Evolutionary conservation across 2,797 vertebrate species (phyloP).

Genomic region (Carduelis carduelis): DNA sequence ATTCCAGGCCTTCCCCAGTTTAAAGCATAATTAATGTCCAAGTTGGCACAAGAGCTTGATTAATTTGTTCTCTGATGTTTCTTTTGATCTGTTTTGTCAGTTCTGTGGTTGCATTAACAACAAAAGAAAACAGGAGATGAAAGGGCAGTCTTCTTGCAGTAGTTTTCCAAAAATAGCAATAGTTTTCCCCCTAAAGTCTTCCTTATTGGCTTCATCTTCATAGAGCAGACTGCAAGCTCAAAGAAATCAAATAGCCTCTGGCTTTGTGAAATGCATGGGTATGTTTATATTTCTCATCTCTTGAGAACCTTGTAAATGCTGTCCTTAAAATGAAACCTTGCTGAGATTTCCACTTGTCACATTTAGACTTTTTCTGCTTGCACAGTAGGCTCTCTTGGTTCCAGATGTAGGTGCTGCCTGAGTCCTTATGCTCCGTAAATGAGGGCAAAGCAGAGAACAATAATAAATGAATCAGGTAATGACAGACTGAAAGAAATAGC

Average conservation of each 20-base stretch:
- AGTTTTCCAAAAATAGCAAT: background rate
- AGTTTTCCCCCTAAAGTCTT: background rate
- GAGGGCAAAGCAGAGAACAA: background rate
- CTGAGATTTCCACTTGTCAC: background rate
- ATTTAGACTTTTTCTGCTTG: background rate
- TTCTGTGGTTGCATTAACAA: conserved; percentile 36
- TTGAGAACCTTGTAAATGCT: background rate
- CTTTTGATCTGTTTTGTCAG: conserved; percentile 62
- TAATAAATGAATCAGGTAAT: background rate
- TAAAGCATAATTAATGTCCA: conserved; percentile 28
- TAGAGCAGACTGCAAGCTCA: background rate
- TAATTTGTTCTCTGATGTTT: conserved; percentile 60
- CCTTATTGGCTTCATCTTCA: background rate
- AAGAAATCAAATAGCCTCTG: background rate
- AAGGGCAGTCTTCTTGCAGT: conserved; percentile 35
- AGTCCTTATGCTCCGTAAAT: background rate
- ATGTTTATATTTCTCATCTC: background rate
- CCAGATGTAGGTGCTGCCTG: background rate
- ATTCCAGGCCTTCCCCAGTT: conserved; percentile 1
- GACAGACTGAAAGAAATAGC: background rate
- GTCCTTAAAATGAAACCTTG: background rate
- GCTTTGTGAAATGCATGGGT: background rate
- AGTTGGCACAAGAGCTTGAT: conserved; percentile 59
- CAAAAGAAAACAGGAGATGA: conserved; percentile 34
- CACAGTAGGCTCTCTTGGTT: background rate